Conservation (phyloP, 2,888 invertebrate species). For the Stomorhina lunata region DNA sequence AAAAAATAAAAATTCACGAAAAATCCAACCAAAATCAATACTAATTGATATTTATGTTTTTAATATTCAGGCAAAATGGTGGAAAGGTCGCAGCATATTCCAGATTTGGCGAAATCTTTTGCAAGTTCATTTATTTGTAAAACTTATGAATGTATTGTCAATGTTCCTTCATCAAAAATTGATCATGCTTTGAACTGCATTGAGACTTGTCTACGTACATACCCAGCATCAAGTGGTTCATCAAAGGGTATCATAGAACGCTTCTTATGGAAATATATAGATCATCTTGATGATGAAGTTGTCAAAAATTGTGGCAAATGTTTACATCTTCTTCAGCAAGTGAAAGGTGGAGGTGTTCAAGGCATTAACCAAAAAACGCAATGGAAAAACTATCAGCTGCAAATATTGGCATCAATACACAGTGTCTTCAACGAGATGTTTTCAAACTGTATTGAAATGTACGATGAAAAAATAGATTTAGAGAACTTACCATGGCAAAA, state of each 20-base stretch:
- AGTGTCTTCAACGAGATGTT: conserved; percentile 69
- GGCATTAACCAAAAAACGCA: conserved; percentile 72
- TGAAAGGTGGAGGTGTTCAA: conserved; percentile 73
- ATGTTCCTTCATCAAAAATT: conserved; percentile 52
- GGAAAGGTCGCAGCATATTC: conserved; percentile 68
- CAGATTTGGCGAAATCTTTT: conserved; percentile 72
- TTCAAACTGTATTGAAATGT: conserved; percentile 70
- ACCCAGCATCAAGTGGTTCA: conserved; percentile 72
- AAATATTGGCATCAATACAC: conserved; percentile 71
- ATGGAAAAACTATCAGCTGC: conserved; percentile 73
- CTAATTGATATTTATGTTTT: background rate
- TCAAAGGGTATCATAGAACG: conserved; percentile 70
- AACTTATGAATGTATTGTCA: conserved; percentile 69
- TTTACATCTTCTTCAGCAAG: conserved; percentile 74
- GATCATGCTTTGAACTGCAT: conserved; percentile 70
- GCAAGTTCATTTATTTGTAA: conserved; percentile 69
- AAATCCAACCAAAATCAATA: too few species aligned
- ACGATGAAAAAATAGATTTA: conserved; percentile 66
- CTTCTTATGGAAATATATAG: conserved; percentile 70
- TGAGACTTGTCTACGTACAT: conserved; percentile 71
- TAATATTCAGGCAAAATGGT: conserved; percentile 68
- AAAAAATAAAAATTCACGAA: too few species aligned
- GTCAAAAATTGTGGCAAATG: conserved; percentile 72
- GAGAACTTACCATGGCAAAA: conserved; percentile 59
- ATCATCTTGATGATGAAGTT: conserved; percentile 67